Conservation (phyloP, 2,797 vertebrate species). For the Parauchenoglanis ngamensis region DNA sequence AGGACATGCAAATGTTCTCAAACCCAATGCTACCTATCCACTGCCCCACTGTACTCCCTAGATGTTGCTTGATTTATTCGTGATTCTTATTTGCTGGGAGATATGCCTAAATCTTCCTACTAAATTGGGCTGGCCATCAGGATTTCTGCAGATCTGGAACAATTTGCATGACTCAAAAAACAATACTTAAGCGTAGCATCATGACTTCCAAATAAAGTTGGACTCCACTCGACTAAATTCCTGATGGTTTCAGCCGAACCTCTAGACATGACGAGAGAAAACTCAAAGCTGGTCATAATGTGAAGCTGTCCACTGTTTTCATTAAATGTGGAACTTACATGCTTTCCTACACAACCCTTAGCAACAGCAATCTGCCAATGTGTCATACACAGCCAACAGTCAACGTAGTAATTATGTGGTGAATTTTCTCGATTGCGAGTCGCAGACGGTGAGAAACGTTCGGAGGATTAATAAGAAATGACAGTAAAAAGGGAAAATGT, state of each 20-base stretch:
- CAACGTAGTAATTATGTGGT: no score
- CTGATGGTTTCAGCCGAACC: neutral
- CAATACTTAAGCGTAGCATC: neutral
- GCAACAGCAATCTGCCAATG: neutral
- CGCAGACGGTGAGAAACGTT: neutral
- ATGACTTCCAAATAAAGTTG: neutral
- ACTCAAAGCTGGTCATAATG: neutral
- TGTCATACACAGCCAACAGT: neutral
- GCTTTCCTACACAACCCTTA: neutral
- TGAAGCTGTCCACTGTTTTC: neutral
- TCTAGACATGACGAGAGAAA: neutral
- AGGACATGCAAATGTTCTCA: neutral
- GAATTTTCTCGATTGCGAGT: slow-evolving; percentile 22
- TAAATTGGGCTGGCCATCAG: neutral
- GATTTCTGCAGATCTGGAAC: neutral
- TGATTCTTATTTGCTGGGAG: neutral
- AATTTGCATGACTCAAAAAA: neutral
- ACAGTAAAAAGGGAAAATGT: slow-evolving; percentile 49
- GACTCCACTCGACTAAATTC: neutral
- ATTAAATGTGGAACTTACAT: neutral
- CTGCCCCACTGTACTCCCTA: no score
- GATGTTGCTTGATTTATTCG: neutral
- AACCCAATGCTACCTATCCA: neutral
- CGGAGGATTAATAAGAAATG: slow-evolving; percentile 47
- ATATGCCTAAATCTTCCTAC: neutral